A percentile compares a stretch with the other conserved stretches of the same genome.
These are phyloP conservation scores for Bungarus multicinctus DNA, from an alignment of 2,113 vertebrate genomes.

Conservation along the genomic window DNA sequence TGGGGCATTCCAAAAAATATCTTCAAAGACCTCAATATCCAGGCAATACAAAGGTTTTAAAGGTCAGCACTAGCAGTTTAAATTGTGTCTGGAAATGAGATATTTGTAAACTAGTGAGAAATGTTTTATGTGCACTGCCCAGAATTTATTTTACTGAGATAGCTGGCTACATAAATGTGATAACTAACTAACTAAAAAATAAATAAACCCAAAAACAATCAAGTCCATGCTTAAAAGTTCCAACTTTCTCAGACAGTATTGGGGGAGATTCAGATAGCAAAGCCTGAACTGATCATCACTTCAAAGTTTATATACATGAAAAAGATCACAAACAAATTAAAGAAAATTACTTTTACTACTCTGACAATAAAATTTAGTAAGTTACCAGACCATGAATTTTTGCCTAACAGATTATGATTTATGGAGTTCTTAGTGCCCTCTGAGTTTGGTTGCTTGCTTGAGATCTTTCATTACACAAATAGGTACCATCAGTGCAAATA, in stretches of 20 bases:
- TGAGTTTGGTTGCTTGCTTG: neutral
- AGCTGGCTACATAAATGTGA: neutral
- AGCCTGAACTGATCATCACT: neutral
- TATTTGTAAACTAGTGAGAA: neutral
- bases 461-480: neutral
- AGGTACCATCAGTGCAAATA: neutral
- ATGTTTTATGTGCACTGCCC: neutral
- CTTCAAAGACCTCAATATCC: neutral
- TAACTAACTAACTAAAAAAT: neutral
- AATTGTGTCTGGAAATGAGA: neutral
- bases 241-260: neutral
- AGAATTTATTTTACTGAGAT: neutral
- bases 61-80: neutral
- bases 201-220: neutral
- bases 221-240: neutral
- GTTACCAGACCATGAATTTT: constrained; percentile 6
- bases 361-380: constrained; percentile 25
- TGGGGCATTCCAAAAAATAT: neutral
- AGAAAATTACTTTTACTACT: constrained; percentile 26
- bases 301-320: neutral
- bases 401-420: constrained; percentile 28
- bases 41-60: neutral
- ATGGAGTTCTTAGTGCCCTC: constrained; percentile 3
- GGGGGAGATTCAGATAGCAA: neutral
- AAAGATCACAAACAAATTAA: constrained; percentile 12